Evolutionary conservation across 2,797 vertebrate genomes (phyloP), one percentile per base, ranked within the genome.

Genomic region (Ciconia nigra): DNA sequence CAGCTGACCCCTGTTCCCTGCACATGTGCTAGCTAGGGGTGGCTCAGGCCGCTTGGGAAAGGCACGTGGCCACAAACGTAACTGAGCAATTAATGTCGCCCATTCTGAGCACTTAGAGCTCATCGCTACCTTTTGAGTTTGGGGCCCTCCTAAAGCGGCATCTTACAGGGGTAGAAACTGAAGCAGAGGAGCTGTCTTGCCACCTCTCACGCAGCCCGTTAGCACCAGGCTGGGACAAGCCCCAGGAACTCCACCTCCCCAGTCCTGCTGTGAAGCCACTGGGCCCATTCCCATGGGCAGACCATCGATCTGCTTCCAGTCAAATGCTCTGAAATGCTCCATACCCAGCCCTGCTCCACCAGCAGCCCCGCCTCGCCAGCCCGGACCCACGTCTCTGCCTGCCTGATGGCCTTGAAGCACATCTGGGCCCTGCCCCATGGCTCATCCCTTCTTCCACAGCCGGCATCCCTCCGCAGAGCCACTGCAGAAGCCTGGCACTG

Each of bases 381-480:
- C 65, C 57, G 17, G 16, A 33, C 35, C 49, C 21, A 15, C 2
- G 0, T 20, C 31, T 62, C 33, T 37, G 12, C 37, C 41, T 4
- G 5, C 61, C 41, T 24, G 21, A 19, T 14, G 31, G 29, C 76
- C 29, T 37, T 0, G 0, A 46, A 74, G 57, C 49, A 41, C 31
- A 13, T 8, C 28, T 6, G 37, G 70, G 57, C 15, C 7, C 28
- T 63, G n/a, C 12, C 39, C 62, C 22, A 1, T 2, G 10, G 41
- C 49, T 87, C 82, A 26, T 15, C 19, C 9, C 25, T 41, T 37
- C 31, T 67, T 67, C 59, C 33, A 15, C 54, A 71, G 49, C 86
- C 18, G 0, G 0, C 51, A 9, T 28, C 49, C 54, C 44, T 15
- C 49, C 0, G 0, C 58, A 26, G 59, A 39, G 31, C 41, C 3